Percentiles rank a stretch among this genome's conserved stretches.
phyloP scores from a whole-genome alignment of 1,140 invertebrate species.

The Nasonia longicornis region DNA sequence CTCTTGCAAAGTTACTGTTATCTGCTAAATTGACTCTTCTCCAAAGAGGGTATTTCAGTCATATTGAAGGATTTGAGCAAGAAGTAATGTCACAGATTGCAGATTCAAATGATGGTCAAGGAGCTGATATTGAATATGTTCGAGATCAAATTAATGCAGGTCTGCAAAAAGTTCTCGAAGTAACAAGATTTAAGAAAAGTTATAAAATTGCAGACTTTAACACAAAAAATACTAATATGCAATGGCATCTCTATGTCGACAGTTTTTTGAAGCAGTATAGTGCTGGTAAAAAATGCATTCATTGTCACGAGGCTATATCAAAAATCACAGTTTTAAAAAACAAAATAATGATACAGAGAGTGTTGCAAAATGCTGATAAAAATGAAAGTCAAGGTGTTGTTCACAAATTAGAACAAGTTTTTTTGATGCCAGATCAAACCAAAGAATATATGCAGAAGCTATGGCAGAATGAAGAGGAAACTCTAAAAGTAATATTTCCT shows the following conservation, averaged over 20 bases:
- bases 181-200: slow-evolving; percentile 48
- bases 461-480: slow-evolving; percentile 81
- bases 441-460: slow-evolving; percentile 80
- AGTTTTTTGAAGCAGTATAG: slow-evolving; percentile 71
- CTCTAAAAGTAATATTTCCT: slow-evolving; percentile 80
- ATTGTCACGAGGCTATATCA: slow-evolving; percentile 73
- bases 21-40: slow-evolving; percentile 82
- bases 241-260: slow-evolving; percentile 74
- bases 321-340: slow-evolving; percentile 72
- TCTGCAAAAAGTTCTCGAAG: slow-evolving; percentile 53
- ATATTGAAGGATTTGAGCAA: slow-evolving; percentile 77
- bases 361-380: background rate
- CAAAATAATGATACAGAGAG: slow-evolving; percentile 57
- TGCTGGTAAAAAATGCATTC: slow-evolving; percentile 72
- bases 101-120: slow-evolving; percentile 24
- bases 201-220: slow-evolving; percentile 28
- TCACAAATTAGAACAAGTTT: slow-evolving; percentile 52
- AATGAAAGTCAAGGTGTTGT: slow-evolving; percentile 7
- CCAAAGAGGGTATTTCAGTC: slow-evolving; percentile 79
- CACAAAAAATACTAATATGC: slow-evolving; percentile 73
- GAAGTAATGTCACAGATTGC: slow-evolving; percentile 50
- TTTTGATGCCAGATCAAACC: slow-evolving; percentile 74
- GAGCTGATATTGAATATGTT: slow-evolving; percentile 49
- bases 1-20: slow-evolving; percentile 75
- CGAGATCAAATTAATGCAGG: slow-evolving; percentile 55